These are phyloP conservation scores for Microcebus murinus DNA, from an alignment of 2,113 vertebrate genomes.

Conservation along the genomic window DNA sequence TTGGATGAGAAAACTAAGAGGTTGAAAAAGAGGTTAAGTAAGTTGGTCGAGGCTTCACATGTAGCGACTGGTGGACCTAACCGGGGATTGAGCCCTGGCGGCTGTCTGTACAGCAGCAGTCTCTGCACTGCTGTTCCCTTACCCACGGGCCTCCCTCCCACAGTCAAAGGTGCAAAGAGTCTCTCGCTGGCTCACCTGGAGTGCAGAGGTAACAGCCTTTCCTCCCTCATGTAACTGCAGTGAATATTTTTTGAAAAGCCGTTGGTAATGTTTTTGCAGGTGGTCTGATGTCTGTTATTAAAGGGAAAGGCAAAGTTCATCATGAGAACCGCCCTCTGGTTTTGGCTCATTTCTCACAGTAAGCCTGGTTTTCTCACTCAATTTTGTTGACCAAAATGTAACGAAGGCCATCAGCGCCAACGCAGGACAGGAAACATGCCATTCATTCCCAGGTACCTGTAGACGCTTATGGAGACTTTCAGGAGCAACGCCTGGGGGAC, in stretches of 20 bases:
- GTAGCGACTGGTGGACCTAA: fast-evolving
- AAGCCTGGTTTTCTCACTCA: constrained; percentile 42
- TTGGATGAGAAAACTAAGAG: background rate
- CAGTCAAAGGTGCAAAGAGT: background rate
- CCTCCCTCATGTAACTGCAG: background rate
- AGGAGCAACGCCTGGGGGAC: background rate
- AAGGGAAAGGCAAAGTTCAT: constrained; percentile 32
- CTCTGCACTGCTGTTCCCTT: background rate
- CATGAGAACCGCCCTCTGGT: constrained; percentile 17
- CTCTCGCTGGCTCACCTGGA: background rate
- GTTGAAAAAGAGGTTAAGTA: background rate
- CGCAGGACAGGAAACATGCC: fast-evolving
- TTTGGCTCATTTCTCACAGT: constrained; percentile 49
- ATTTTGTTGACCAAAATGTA: background rate
- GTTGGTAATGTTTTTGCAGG: constrained; percentile 75
- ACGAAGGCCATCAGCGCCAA: background rate
- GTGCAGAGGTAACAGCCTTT: background rate
- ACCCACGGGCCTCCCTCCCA: background rate
- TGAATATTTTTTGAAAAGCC: constrained; percentile 28
- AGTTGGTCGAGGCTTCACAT: background rate
- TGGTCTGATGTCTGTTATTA: constrained; percentile 65
- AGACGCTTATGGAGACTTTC: background rate
- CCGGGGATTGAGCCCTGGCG: background rate
- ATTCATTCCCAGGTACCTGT: background rate
- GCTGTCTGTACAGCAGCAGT: background rate